A percentile compares a stretch with the other conserved stretches of the same genome.
Evolutionary conservation across 2,113 vertebrate genomes (phyloP).

Genomic region (Tauraco erythrolophus): DNA sequence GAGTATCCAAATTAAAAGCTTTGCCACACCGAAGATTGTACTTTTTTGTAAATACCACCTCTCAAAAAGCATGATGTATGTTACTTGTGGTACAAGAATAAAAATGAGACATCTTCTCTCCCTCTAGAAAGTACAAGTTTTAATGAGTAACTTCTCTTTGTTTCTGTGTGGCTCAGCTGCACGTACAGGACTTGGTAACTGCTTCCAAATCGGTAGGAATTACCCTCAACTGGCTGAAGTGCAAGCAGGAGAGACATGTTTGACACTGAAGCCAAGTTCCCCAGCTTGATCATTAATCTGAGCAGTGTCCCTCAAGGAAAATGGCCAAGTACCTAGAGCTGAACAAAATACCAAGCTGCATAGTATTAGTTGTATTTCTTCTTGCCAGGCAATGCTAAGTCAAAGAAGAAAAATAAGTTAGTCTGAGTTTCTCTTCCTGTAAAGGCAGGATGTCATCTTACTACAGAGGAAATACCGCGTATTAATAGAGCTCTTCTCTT

Average conservation of each 20-base stretch:
- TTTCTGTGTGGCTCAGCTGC: not conserved
- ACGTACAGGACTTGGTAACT: not conserved
- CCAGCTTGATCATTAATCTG: not conserved
- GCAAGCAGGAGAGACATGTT: not conserved
- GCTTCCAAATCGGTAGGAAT: not conserved
- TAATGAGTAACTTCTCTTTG: not conserved
- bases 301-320: not conserved
- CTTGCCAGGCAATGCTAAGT: not conserved
- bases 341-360: not conserved
- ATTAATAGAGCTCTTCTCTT: not conserved
- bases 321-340: not conserved
- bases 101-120: not conserved
- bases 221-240: not conserved
- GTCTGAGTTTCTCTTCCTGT: not conserved
- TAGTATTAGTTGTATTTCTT: not conserved
- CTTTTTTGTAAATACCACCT: not conserved
- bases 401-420: not conserved
- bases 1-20: not conserved
- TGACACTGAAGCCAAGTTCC: not conserved
- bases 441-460: not conserved
- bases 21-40: not conserved
- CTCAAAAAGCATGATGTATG: not conserved
- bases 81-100: not conserved
- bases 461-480: not conserved
- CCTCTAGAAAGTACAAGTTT: not conserved